phyloP scores from a whole-genome alignment of 2,888 invertebrate species.

The Ariolimax columbianus region DNA sequence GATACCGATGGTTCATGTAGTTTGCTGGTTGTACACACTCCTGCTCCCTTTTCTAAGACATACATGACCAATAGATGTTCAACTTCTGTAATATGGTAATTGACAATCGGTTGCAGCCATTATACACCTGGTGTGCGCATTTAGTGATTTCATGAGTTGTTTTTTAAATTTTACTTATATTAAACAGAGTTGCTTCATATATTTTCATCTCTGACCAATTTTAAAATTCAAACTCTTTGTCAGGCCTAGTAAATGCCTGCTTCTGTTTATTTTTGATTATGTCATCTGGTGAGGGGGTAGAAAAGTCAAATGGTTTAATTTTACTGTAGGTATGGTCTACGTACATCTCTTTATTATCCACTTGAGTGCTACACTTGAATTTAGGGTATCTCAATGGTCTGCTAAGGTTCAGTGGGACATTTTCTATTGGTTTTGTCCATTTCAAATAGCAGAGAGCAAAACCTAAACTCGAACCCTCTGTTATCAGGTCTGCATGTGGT shows the following conservation, averaged over 20 bases:
- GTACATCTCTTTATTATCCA: constrained; percentile 12
- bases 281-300: constrained; percentile 83
- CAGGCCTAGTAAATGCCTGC: constrained; percentile 67
- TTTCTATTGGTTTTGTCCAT: not conserved
- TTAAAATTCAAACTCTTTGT: constrained; percentile 52
- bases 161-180: not conserved
- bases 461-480: constrained; percentile 21
- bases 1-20: too few species aligned
- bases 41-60: too few species aligned
- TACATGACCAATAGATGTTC: too few species aligned
- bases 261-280: constrained; percentile 78
- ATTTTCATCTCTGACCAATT: not conserved
- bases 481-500: not conserved
- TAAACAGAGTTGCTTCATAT: not conserved
- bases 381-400: constrained; percentile 17
- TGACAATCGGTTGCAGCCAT: too few species aligned
- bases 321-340: constrained; percentile 27
- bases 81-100: too few species aligned
- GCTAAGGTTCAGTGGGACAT: not conserved
- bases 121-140: too few species aligned
- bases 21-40: too few species aligned
- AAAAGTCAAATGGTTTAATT: constrained; percentile 81
- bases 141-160: too few species aligned
- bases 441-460: constrained; percentile 32
- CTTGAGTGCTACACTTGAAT: constrained; percentile 26